Base-by-base conservation (phyloP, 1,140 invertebrate species). In the Zelostemma sp. region DNA sequence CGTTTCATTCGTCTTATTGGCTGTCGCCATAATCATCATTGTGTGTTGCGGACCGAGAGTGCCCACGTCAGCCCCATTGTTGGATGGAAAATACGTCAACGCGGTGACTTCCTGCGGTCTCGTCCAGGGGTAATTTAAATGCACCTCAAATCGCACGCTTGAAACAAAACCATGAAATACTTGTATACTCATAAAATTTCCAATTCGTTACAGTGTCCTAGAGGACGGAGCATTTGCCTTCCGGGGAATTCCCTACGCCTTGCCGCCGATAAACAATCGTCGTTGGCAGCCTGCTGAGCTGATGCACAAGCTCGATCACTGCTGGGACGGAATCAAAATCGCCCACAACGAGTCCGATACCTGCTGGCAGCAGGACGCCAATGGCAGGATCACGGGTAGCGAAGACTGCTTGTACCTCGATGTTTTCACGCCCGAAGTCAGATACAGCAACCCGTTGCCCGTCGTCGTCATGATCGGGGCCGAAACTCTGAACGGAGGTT, bases 321-420 rank as follows among this genome's bases (percentile, higher is more conserved):
- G 94, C 77, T 96, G 94, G 94, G 92, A 92, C 67, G 91, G 88
- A 12, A 94, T 91, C 0, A 87, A 91, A 14, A 73, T 88, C 56
- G 91, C 90, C 1, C 90, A 93, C 73, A 91, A 92, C 68, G 80
- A 87, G 5, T 90, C 88, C 1, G 84, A 88, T 0, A 78, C 85
- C 1, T 95, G 93, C 73, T 86, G 89, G 73, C 93, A 94, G 71
- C 85, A 90, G 12, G 85, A 91, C 28, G 84, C 87, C 12, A 89
- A 91, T 70, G 90, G 89, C 17, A 88, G 87, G 1, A 82, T 89
- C 4, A 84, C 87, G 15, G 94, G 94, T 0, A 82, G 85, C 5
- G 94, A 96, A 81, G 91, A 95, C 77, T 96, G 94, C 71, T 84
- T 96, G 1, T 93, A 91, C 21, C 79, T 96, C 1, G 93, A 95